These are phyloP conservation scores for Epinotia ramella DNA, from an alignment of 2,888 invertebrate genomes.

Conservation along the genomic window DNA sequence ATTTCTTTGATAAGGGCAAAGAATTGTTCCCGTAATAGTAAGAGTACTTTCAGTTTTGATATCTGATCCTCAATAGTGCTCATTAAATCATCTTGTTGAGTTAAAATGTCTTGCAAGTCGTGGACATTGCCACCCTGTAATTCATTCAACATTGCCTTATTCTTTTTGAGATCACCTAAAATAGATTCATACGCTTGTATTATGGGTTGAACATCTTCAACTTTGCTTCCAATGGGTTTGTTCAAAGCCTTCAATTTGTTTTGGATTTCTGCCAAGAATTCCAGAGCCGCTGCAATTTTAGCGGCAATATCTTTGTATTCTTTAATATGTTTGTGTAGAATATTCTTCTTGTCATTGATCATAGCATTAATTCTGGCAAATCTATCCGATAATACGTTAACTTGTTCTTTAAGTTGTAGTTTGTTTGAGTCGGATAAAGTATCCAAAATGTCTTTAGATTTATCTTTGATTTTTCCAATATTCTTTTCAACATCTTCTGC, in stretches of 20 bases:
- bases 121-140: slow-evolving; percentile 91
- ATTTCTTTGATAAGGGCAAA: slow-evolving; percentile 94
- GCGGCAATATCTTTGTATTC: slow-evolving; percentile 93
- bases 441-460: slow-evolving; percentile 91
- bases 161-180: slow-evolving; percentile 90
- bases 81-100: slow-evolving; percentile 94
- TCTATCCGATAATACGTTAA: slow-evolving; percentile 91
- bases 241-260: slow-evolving; percentile 92
- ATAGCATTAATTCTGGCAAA: slow-evolving; percentile 90
- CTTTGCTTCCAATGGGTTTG: slow-evolving; percentile 94
- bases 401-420: slow-evolving; percentile 91
- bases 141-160: slow-evolving; percentile 91
- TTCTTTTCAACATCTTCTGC: slow-evolving; percentile 89
- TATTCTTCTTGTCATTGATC: slow-evolving; percentile 90
- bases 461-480: slow-evolving; percentile 90
- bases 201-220: slow-evolving; percentile 95
- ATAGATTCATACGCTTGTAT: slow-evolving; percentile 92
- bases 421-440: slow-evolving; percentile 94
- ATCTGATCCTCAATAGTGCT: slow-evolving; percentile 94
- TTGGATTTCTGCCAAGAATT: slow-evolving; percentile 93
- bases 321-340: slow-evolving; percentile 91
- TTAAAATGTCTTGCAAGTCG: slow-evolving; percentile 91
- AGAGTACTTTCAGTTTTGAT: slow-evolving; percentile 90
- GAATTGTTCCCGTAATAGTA: slow-evolving; percentile 94
- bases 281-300: slow-evolving; percentile 91